Conservation (phyloP, 2,888 invertebrate genomes). For the Callinectes sapidus region DNA sequence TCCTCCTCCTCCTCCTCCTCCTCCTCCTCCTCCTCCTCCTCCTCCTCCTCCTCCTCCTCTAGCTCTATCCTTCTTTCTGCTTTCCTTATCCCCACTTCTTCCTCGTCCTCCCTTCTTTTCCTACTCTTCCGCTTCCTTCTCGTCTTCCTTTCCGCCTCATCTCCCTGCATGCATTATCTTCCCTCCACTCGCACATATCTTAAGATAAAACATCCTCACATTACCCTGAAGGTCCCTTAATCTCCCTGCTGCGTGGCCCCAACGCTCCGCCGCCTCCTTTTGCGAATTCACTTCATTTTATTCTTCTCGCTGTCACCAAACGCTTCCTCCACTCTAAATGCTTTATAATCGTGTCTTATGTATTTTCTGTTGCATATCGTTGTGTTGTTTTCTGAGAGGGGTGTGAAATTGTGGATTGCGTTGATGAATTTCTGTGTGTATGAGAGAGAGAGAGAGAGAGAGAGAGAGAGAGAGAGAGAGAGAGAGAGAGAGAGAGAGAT, state of each 20-base stretch:
- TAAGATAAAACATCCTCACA: conserved; percentile 8
- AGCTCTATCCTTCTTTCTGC: neutral
- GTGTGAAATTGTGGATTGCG: neutral
- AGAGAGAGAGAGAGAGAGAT: no score
- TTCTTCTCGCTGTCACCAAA: conserved; percentile 14
- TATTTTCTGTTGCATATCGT: neutral
- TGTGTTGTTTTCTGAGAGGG: no score
- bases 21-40: no score
- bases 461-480: no score
- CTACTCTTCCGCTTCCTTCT: neutral
- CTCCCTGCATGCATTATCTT: conserved; percentile 16
- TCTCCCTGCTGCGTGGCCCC: neutral
- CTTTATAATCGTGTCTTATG: neutral
- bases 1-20: neutral
- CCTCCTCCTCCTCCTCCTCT: neutral
- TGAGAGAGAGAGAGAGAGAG: neutral
- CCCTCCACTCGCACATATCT: conserved; percentile 13
- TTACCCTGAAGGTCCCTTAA: conserved; percentile 21
- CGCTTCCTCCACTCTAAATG: neutral
- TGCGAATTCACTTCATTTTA: neutral
- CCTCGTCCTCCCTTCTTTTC: neutral
- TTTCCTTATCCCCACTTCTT: neutral
- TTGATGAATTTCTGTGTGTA: neutral
- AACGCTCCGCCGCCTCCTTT: neutral
- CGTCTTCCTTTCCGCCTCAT: conserved; percentile 27